Percentiles rank a stretch among this genome's conserved stretches.
Conservation (phyloP, 2,888 invertebrate species). For the Epirrhoe alternata region DNA sequence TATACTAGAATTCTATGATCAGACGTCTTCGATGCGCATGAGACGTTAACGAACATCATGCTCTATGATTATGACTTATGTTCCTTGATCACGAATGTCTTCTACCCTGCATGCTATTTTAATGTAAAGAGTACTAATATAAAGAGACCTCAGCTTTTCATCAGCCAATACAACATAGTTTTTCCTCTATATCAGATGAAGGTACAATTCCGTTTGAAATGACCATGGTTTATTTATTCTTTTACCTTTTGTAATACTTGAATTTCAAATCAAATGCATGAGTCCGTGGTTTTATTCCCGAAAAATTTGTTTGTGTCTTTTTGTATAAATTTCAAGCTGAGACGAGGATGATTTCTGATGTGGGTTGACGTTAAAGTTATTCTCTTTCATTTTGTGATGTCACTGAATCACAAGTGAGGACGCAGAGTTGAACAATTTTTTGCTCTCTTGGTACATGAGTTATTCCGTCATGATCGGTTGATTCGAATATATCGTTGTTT, state of each 20-base stretch:
- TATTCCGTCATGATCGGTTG: constrained; percentile 40
- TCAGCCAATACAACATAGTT: constrained; percentile 1
- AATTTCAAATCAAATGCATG: constrained; percentile 62
- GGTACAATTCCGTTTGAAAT: constrained; percentile 36
- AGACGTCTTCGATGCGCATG: constrained; percentile 56
- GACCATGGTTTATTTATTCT: constrained; percentile 37
- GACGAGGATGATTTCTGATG: constrained; percentile 65
- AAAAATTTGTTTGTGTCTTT: constrained; percentile 56
- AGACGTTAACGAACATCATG: constrained; percentile 46
- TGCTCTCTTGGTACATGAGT: constrained; percentile 46
- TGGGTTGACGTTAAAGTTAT: constrained; percentile 68
- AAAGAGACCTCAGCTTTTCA: background rate
- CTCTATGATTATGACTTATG: constrained; percentile 46
- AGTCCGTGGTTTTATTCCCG: constrained; percentile 52
- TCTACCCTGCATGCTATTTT: constrained; percentile 6
- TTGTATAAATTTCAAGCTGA: constrained; percentile 51
- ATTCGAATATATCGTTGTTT: constrained; percentile 56
- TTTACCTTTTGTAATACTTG: constrained; percentile 50
- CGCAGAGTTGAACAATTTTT: constrained; percentile 53
- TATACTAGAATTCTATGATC: constrained; percentile 59
- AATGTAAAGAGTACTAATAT: constrained; percentile 16
- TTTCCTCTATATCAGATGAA: constrained; percentile 3
- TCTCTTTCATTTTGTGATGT: constrained; percentile 61
- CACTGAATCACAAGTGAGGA: constrained; percentile 64
- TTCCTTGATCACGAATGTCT: constrained; percentile 38